These are phyloP conservation scores for Cerceris ruficornis DNA, from an alignment of 2,888 invertebrate species.

Conservation along the genomic window DNA sequence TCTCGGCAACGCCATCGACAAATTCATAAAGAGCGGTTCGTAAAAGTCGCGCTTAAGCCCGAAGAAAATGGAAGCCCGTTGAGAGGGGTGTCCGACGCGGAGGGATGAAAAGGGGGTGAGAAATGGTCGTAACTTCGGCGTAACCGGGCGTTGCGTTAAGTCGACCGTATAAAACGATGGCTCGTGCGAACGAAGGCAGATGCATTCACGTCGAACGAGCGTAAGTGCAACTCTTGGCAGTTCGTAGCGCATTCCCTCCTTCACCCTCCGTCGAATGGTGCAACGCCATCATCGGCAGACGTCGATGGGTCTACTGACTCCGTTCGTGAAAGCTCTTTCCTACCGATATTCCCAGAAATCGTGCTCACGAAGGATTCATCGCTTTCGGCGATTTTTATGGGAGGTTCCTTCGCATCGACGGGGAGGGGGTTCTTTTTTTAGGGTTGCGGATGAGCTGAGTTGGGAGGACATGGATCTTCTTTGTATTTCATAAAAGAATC, in stretches of 20 bases:
- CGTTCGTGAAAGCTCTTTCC: constrained; percentile 27
- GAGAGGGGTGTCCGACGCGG: constrained; percentile 4
- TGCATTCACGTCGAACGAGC: constrained; percentile 51
- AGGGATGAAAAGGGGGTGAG: not conserved
- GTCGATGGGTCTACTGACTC: constrained; percentile 18
- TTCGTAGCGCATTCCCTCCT: constrained; percentile 48
- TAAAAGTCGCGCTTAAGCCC: constrained; percentile 58
- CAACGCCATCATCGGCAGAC: constrained; percentile 7
- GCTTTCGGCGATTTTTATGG: not conserved
- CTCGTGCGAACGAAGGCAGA: constrained; percentile 58
- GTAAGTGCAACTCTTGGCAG: constrained; percentile 72
- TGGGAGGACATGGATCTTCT: no score
- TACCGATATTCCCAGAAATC: constrained; percentile 43
- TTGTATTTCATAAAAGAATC: no score
- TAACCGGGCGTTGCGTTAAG: constrained; percentile 55
- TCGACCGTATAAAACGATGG: constrained; percentile 61
- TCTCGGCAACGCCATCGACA: constrained; percentile 58
- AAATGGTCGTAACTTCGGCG: constrained; percentile 55
- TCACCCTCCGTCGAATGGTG: not conserved
- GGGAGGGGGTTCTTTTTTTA: no score
- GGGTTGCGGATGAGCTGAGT: no score
- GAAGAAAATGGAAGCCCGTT: constrained; percentile 3
- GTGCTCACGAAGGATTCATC: constrained; percentile 16
- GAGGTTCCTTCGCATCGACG: no score
- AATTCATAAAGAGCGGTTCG: constrained; percentile 66